These are phyloP conservation scores for Craterocephalus amniculus DNA, from an alignment of 2,797 vertebrate genomes.

Conservation along the genomic window DNA sequence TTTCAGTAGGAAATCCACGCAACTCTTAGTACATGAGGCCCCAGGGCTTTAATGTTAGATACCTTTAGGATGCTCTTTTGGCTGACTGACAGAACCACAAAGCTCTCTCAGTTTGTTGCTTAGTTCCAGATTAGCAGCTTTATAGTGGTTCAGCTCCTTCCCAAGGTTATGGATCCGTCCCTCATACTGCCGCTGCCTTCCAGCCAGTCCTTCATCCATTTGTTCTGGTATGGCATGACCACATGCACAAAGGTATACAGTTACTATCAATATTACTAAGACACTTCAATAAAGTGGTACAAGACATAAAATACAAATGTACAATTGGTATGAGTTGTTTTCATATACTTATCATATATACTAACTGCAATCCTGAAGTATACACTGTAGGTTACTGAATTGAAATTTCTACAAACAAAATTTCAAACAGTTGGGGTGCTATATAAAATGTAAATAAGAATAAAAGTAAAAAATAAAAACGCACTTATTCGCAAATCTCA, in stretches of 20 bases:
- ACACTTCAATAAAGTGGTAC: not conserved
- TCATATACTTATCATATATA: not conserved
- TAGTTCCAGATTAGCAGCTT: slow-evolving; percentile 90
- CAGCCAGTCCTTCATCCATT: slow-evolving; percentile 90
- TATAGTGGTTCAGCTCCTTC: slow-evolving; percentile 88
- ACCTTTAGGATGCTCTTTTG: slow-evolving; percentile 68
- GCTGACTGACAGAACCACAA: slow-evolving; percentile 61
- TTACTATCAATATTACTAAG: not conserved
- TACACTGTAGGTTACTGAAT: not conserved
- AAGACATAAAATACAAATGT: not conserved
- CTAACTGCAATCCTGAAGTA: not conserved
- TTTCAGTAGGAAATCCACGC: too few species aligned
- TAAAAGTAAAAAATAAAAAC: too few species aligned
- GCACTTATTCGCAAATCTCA: not conserved
- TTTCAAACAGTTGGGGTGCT: not conserved
- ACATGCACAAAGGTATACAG: not conserved
- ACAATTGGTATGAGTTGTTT: not conserved
- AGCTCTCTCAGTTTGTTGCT: slow-evolving; percentile 84
- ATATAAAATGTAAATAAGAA: too few species aligned
- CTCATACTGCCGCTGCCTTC: slow-evolving; percentile 92
- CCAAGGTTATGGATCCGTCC: slow-evolving; percentile 90
- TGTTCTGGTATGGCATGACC: slow-evolving; percentile 82
- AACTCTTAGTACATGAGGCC: too few species aligned
- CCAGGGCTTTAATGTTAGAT: too few species aligned
- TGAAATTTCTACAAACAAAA: not conserved